These are phyloP conservation scores for Apamea monoglypha DNA, from an alignment of 2,888 invertebrate species.

Conservation along the genomic window DNA sequence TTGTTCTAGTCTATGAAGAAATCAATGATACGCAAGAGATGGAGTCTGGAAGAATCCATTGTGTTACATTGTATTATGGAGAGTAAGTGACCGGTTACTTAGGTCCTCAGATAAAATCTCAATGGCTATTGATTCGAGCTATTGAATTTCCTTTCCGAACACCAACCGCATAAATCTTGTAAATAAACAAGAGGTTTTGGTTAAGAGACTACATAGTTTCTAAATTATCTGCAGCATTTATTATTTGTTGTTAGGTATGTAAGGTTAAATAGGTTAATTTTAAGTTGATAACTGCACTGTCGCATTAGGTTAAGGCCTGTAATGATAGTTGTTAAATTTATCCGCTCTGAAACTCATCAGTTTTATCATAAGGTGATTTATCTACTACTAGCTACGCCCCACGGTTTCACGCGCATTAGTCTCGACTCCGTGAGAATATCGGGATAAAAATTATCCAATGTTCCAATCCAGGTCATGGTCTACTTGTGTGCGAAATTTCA, in stretches of 20 bases:
- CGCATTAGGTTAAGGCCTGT: too few species aligned
- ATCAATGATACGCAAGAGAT: conserved; percentile 24
- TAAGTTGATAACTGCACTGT: too few species aligned
- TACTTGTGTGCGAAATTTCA: too few species aligned
- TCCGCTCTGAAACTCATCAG: neutral
- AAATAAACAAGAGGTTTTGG: too few species aligned
- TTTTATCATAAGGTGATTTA: neutral
- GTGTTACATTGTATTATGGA: conserved; percentile 1
- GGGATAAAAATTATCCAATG: too few species aligned
- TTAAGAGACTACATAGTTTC: neutral
- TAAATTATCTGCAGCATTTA: neutral
- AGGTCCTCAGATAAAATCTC: neutral
- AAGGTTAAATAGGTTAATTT: too few species aligned
- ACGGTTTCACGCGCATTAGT: too few species aligned
- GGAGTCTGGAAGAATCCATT: conserved; percentile 26
- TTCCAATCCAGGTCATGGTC: too few species aligned
- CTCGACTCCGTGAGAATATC: too few species aligned
- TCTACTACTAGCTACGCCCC: neutral
- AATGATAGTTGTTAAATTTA: neutral
- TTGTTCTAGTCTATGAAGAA: conserved; percentile 14
- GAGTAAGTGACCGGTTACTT: neutral
- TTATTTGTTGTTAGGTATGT: too few species aligned
- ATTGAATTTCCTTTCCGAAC: neutral
- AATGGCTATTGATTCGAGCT: neutral
- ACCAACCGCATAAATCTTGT: neutral